A percentile compares a stretch with the other conserved stretches of the same genome.
Conservation (phyloP, 2,797 vertebrate species). For the Thunnus albacares region DNA sequence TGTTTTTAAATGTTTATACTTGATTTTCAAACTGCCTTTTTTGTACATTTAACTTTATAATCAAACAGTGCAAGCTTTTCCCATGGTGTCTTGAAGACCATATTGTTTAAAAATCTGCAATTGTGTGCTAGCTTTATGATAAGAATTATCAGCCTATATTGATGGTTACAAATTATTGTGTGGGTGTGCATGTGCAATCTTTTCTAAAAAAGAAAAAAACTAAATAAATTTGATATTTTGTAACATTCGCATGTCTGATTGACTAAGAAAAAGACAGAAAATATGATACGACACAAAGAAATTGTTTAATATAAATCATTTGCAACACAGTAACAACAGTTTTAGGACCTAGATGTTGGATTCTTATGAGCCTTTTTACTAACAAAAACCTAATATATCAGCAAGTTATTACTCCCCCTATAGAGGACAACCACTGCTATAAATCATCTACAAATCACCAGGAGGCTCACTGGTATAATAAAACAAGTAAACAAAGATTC, state of each 20-base stretch:
- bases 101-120: conserved; percentile 92
- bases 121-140: conserved; percentile 92
- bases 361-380: background rate
- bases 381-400: background rate
- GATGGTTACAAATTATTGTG: conserved; percentile 93
- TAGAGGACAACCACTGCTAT: background rate
- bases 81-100: conserved; percentile 95
- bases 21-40: conserved; percentile 99
- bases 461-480: background rate
- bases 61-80: conserved; percentile 93
- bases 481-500: background rate
- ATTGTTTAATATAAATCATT: conserved; percentile 38
- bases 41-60: conserved; percentile 99
- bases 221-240: conserved; percentile 99
- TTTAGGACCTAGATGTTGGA: background rate
- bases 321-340: background rate
- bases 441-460: background rate
- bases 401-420: too few relatives aligned
- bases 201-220: conserved; percentile 81
- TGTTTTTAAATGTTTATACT: conserved; percentile 99
- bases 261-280: background rate
- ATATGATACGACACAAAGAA: background rate
- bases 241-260: conserved; percentile 78
- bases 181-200: conserved; percentile 97
- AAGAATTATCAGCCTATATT: conserved; percentile 89